Base-by-base conservation (phyloP, 1,140 invertebrate species). In the Dinoponera quadriceps region DNA sequence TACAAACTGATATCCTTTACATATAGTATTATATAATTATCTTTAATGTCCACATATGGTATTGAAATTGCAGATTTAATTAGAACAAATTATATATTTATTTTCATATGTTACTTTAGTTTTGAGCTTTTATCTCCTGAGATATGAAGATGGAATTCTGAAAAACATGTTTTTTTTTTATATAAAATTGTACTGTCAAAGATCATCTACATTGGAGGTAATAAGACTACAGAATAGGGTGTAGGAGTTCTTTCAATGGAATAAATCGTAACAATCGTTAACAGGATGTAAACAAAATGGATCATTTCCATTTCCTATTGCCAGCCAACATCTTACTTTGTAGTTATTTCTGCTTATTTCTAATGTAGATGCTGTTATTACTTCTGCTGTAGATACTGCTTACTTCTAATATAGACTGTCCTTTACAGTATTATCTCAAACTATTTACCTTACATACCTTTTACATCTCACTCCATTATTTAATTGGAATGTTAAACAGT, bases 401-500 rank as follows among this genome's bases (percentile, higher is more conserved):
- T n/a, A n/a, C n/a, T n/a, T n/a, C n/a, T n/a, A n/a, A n/a, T n/a
- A n/a, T n/a, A n/a, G n/a, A n/a, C n/a, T n/a, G n/a, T n/a, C n/a
- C n/a, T 68, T 29, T 71, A 44, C 2, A 51, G 13, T 51, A 0
- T 16, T 59, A 7, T 54, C 20, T 71, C 20, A 11, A 63, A 59
- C 59, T 48, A 74, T 72, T 88, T 90, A 86, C 84, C 86, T 92
- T 92, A 91, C 86, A 85, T 82, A 85, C 59, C 5, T 62, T 9
- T 59, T 87, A 94, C 95, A 97, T 96, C 95, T 99, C 29, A 97
- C 96, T 57, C 96, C 96, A 85, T 94, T 99, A 18, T 99, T 99
- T 94, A 99, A 99, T 92, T 99, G 99, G 99, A 99, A 99, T 95
- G 99, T 99, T 0, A 99, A 99, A 91, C 98, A 99, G 93, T 94